Conservation (phyloP, 2,113 vertebrate genomes). For the Haemorhous mexicanus region DNA sequence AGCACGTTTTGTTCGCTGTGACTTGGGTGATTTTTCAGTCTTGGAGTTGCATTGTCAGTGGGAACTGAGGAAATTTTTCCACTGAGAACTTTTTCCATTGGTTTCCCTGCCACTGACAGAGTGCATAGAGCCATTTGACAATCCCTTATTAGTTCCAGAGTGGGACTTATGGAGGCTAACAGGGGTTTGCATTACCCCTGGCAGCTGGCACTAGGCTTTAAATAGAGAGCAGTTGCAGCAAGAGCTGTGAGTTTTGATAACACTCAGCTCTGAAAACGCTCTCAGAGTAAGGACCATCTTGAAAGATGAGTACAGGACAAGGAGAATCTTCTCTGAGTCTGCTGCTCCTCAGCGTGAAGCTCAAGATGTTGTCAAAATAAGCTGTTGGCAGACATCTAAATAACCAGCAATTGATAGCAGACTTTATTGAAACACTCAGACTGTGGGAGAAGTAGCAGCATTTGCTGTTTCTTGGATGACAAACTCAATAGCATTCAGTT, state of each 20-base stretch:
- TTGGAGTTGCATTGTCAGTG: background rate
- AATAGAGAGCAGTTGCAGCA: constrained; percentile 53
- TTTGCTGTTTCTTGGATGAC: background rate
- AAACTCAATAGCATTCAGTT: background rate
- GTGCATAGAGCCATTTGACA: constrained; percentile 82
- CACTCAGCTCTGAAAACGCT: constrained; percentile 29
- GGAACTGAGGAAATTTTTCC: background rate
- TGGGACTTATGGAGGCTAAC: constrained; percentile 83
- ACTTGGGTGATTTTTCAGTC: background rate
- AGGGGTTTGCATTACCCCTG: constrained; percentile 85
- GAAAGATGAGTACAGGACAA: constrained; percentile 25
- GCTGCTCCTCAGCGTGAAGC: constrained; percentile 31
- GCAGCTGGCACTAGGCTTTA: constrained; percentile 82
- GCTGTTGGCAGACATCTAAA: constrained; percentile 55
- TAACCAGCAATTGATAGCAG: constrained; percentile 41
- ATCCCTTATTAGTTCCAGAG: constrained; percentile 89
- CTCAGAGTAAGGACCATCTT: constrained; percentile 56
- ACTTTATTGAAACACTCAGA: background rate
- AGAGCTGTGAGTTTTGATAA: constrained; percentile 58
- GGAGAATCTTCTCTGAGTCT: background rate
- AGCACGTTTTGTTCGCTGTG: background rate
- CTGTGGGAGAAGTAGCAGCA: background rate
- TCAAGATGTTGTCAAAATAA: constrained; percentile 33
- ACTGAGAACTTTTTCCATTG: background rate
- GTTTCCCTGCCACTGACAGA: background rate